Evolutionary conservation across 2,888 invertebrate genomes (phyloP).

Genomic region (Mactromeris polynyma): DNA sequence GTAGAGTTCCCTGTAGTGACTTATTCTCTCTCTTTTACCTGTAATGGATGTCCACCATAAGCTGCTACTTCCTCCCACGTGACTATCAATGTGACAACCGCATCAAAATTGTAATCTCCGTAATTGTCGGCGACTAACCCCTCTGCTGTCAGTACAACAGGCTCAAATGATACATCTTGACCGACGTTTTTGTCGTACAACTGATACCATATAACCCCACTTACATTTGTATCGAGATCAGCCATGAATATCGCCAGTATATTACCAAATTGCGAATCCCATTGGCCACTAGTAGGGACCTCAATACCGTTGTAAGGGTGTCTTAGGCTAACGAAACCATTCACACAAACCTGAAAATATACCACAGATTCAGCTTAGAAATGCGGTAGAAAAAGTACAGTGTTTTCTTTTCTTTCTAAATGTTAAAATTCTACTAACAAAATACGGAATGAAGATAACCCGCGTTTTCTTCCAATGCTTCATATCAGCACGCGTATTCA

Average conservation of each 20-base stretch:
- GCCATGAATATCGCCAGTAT: constrained; percentile 35
- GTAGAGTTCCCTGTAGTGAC: no score
- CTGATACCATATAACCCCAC: background rate
- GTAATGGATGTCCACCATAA: background rate
- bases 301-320: background rate
- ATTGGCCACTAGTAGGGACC: background rate
- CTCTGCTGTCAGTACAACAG: background rate
- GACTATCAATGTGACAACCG: background rate
- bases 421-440: no score
- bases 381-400: no score
- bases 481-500: no score
- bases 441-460: no score
- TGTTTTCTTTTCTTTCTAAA: no score
- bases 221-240: background rate
- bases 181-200: background rate
- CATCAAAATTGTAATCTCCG: background rate
- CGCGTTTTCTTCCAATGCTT: no score
- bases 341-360: constrained; percentile 46
- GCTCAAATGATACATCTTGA: background rate
- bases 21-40: background rate
- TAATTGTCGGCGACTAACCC: background rate
- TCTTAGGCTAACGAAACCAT: constrained; percentile 49
- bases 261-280: background rate
- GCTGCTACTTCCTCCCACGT: constrained; percentile 33
- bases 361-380: no score